These are phyloP conservation scores for Montipora efflorescens DNA, from an alignment of 64 coral and sea anemone genomes.

Conservation along the genomic window DNA sequence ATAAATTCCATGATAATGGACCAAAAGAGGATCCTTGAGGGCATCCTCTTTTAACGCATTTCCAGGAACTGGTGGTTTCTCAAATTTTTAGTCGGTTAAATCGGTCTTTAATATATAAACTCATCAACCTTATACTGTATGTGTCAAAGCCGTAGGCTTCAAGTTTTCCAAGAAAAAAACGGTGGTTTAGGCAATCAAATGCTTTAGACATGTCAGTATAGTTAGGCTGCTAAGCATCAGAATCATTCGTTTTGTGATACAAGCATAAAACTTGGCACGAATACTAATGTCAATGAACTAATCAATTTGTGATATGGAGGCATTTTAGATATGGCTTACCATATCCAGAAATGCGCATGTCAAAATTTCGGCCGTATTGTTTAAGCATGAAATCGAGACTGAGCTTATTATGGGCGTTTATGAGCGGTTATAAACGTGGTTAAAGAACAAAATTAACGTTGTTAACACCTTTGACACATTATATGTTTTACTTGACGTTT, in stretches of 20 bases:
- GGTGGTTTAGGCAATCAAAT: no score
- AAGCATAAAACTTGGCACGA: conserved; percentile 60
- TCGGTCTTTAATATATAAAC: no score
- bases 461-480: not conserved
- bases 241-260: conserved; percentile 66
- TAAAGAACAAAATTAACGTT: not conserved
- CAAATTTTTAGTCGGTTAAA: no score
- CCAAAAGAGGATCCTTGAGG: no score
- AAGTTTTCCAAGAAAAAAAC: no score
- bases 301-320: not conserved
- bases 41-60: no score
- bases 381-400: not conserved
- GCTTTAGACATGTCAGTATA: not conserved
- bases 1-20: no score
- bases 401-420: not conserved
- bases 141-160: no score
- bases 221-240: not conserved
- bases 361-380: not conserved
- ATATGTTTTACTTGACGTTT: not conserved
- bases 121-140: no score
- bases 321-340: not conserved
- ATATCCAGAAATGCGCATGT: not conserved
- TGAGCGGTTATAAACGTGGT: not conserved
- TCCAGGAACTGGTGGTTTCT: no score
- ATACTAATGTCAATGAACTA: not conserved